Evolutionary conservation across 2,888 invertebrate genomes (phyloP), one percentile per base, ranked within the genome.

Genomic region (Hemistola chrysoprasaria): DNA sequence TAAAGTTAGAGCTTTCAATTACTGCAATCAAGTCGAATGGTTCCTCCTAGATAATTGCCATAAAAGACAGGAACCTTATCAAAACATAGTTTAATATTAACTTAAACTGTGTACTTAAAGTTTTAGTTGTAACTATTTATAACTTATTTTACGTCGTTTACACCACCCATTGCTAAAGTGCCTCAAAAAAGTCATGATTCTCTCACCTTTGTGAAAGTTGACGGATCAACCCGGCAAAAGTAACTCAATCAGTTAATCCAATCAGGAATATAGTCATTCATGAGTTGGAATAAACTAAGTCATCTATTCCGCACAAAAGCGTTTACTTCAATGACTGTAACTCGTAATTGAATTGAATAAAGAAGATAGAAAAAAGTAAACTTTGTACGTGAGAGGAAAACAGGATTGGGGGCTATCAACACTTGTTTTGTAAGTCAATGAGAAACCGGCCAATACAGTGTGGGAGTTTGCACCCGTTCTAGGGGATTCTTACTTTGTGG

Each of bases 341-440:
- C 69, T 65, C 69, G 77, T 78, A 81, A 81, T 82, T 78, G 79
- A 83, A 83, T 80, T 76, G 75, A 63, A 75, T 74, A 71, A 77
- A 72, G 78, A 77, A 79, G 78, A 82, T 80, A 75, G 81, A 76
- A 80, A 31, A 81, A 79, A 80, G 75, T 80, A 77, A 84, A 80
- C 67, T 74, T 57, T 38, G 65, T 71, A 84, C 84, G 85, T 85
- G 82, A 80, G 68, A 47, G 50, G 83, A 75, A 80, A 78, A 69
- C 72, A 46, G 64, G 65, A 79, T 71, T 62, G 47, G 44, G 38
- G 43, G 59, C 71, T 70, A 76, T 72, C 75, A 75, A 71, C 70
- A 66, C 70, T 74, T 72, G 71, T 73, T 82, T 77, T 78, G 77
- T 74, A 62, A 80, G 76, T 75, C 80, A 77, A 78, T 76, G 75